These are phyloP conservation scores for Synanthedon andrenaeformis DNA, from an alignment of 2,888 invertebrate genomes.

Conservation along the genomic window DNA sequence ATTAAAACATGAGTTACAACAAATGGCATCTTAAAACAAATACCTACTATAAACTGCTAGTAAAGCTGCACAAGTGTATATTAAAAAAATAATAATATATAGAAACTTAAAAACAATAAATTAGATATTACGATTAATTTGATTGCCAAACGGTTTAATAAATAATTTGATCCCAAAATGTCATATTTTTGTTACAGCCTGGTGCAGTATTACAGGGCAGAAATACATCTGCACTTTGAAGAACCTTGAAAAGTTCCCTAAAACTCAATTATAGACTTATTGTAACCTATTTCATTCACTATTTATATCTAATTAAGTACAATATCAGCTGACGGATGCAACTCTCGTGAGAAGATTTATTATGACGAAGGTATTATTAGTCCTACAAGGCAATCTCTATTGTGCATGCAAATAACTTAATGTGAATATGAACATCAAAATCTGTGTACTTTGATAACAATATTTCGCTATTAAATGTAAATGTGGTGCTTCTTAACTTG, in stretches of 20 bases:
- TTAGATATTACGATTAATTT: conserved; percentile 17
- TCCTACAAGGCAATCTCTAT: no score
- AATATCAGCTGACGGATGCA: conserved; percentile 6
- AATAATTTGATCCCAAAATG: conserved; percentile 56
- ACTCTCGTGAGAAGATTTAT: neutral
- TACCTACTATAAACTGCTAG: conserved; percentile 51
- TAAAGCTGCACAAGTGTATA: conserved; percentile 58
- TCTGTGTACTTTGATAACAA: no score
- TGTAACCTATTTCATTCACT: conserved; percentile 41
- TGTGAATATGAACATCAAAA: no score
- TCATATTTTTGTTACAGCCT: neutral
- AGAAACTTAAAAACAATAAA: conserved; percentile 7
- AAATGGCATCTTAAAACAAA: conserved; percentile 65
- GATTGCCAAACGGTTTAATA: conserved; percentile 23
- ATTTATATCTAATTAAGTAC: conserved; percentile 44
- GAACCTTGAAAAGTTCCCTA: neutral
- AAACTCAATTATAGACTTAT: neutral
- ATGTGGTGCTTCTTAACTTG: no score
- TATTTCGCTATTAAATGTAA: no score
- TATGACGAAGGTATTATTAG: neutral
- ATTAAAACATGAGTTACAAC: conserved; percentile 70
- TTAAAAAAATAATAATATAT: conserved; percentile 27
- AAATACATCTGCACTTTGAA: neutral
- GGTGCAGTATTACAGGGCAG: neutral
- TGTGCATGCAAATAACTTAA: no score